phyloP scores from a whole-genome alignment of 2,113 vertebrate species.

The Reinhardtius hippoglossoides region DNA sequence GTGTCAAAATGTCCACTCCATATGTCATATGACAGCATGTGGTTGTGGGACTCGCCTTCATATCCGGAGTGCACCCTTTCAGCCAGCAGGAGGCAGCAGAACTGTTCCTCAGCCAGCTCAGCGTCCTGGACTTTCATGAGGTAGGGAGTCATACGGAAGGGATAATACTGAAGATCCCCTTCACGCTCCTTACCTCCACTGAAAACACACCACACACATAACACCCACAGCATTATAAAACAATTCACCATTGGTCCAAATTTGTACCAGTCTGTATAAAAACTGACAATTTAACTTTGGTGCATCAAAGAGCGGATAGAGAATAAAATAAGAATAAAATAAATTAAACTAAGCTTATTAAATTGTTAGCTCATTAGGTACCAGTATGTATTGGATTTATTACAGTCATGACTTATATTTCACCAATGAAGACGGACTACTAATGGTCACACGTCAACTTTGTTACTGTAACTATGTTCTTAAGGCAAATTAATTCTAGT shows the following conservation, averaged over 20 bases:
- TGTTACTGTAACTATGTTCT: too few species aligned
- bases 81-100: conserved; percentile 95
- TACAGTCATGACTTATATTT: too few species aligned
- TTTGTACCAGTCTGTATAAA: not conserved
- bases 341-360: too few species aligned
- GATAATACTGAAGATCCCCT: conserved; percentile 87
- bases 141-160: conserved; percentile 96
- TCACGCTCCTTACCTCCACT: conserved; percentile 87
- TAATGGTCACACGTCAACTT: too few species aligned
- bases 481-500: too few species aligned
- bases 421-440: too few species aligned
- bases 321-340: too few species aligned
- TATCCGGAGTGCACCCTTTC: conserved; percentile 97
- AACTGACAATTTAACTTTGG: not conserved
- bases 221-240: not conserved
- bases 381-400: too few species aligned
- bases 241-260: not conserved
- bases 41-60: conserved; percentile 85
- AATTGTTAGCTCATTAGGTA: too few species aligned
- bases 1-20: not conserved
- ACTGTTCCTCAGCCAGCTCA: conserved; percentile 86
- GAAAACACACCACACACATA: conserved; percentile 18
- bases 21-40: not conserved
- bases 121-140: conserved; percentile 89
- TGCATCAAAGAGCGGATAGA: too few species aligned